Percentiles rank a stretch among this genome's conserved stretches.
phyloP scores from a whole-genome alignment of 1,140 invertebrate species.

The Callitettix versicolor region DNA sequence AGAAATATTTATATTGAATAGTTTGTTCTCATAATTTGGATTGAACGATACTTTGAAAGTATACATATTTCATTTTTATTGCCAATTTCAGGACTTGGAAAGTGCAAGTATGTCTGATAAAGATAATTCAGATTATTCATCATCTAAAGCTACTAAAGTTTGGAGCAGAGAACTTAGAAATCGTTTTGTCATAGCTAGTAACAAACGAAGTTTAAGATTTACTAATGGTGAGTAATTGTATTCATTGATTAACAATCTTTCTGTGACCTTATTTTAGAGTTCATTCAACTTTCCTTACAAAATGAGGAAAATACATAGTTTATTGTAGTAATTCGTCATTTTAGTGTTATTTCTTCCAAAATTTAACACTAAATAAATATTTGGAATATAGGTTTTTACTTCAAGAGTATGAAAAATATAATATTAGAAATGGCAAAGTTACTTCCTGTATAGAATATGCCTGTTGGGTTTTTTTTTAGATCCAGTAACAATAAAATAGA shows the following conservation, averaged over 20 bases:
- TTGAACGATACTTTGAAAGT: too few relatives aligned
- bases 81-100: slow-evolving; percentile 1
- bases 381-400: too few relatives aligned
- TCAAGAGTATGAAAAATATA: too few relatives aligned
- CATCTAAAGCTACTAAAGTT: slow-evolving; percentile 1
- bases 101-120: slow-evolving; percentile 4
- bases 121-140: slow-evolving; percentile 5
- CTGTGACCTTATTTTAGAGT: background rate
- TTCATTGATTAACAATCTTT: background rate
- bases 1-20: too few relatives aligned
- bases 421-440: too few relatives aligned
- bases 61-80: background rate
- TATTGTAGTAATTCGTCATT: too few relatives aligned
- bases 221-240: slow-evolving; percentile 3
- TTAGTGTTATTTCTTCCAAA: too few relatives aligned
- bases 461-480: too few relatives aligned
- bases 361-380: too few relatives aligned
- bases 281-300: background rate
- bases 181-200: slow-evolving; percentile 10
- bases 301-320: background rate
- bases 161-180: slow-evolving; percentile 15
- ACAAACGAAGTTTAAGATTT: slow-evolving; percentile 9
- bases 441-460: too few relatives aligned
- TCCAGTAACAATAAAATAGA: too few relatives aligned
- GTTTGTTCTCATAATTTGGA: too few relatives aligned